Evolutionary conservation across 2,888 invertebrate genomes (phyloP).

Genomic region (Cremastobaeus sp.): DNA sequence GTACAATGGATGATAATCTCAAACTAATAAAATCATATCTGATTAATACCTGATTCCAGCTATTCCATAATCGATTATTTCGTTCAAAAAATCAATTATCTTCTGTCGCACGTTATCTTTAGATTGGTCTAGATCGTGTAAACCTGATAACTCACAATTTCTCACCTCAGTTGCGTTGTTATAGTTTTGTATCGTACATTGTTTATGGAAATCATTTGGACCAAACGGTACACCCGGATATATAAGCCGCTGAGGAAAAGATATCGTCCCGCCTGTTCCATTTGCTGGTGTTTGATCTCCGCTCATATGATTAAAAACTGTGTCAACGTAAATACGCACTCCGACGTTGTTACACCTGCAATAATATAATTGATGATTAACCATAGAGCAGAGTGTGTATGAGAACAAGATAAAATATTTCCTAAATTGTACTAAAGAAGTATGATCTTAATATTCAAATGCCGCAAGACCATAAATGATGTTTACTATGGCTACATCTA

Average conservation of each 20-base stretch:
- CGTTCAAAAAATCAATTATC: slow-evolving; percentile 79
- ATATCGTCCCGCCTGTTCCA: slow-evolving; percentile 82
- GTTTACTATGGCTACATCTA: too few relatives aligned
- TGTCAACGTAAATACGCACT: slow-evolving; percentile 85
- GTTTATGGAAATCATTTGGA: slow-evolving; percentile 75
- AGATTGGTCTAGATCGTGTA: slow-evolving; percentile 80
- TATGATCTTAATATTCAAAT: too few relatives aligned
- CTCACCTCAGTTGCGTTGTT: slow-evolving; percentile 77
- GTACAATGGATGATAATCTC: too few relatives aligned
- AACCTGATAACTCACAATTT: slow-evolving; percentile 79
- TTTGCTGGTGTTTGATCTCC: slow-evolving; percentile 78
- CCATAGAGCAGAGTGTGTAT: too few relatives aligned
- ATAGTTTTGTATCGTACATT: slow-evolving; percentile 75
- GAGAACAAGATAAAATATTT: too few relatives aligned
- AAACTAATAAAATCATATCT: too few relatives aligned
- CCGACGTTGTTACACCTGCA: slow-evolving; percentile 67
- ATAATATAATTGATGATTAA: too few relatives aligned
- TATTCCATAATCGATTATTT: slow-evolving; percentile 79
- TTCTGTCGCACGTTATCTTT: slow-evolving; percentile 78
- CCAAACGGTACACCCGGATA: slow-evolving; percentile 79
- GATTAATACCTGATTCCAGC: slow-evolving; percentile 81
- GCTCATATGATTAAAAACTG: slow-evolving; percentile 89
- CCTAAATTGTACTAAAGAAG: too few relatives aligned
- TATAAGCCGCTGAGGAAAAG: slow-evolving; percentile 76
- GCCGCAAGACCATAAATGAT: too few relatives aligned